These are phyloP conservation scores for Triops cancriformis DNA, from an alignment of 1,140 invertebrate genomes.

Conservation along the genomic window DNA sequence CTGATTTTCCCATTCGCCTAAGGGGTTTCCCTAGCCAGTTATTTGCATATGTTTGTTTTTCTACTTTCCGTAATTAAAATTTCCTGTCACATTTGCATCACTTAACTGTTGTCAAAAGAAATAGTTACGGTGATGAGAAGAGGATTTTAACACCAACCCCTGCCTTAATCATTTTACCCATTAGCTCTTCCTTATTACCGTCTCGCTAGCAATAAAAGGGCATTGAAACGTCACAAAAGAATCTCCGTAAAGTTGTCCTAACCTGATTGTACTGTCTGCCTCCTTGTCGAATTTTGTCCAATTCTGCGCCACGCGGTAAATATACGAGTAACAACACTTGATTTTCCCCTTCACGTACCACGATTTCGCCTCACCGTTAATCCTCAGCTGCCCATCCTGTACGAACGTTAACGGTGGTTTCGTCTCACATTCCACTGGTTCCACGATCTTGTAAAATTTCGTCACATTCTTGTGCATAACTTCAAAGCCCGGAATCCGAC, in stretches of 20 bases:
- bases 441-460: neutral
- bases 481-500: conserved; percentile 63
- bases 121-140: too few relatives aligned
- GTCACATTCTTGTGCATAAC: neutral
- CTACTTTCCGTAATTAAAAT: too few relatives aligned
- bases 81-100: too few relatives aligned
- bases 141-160: too few relatives aligned
- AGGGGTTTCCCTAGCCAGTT: too few relatives aligned
- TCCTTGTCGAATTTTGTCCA: neutral
- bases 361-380: neutral
- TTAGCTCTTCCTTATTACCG: too few relatives aligned
- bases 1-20: too few relatives aligned
- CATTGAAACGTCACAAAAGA: neutral
- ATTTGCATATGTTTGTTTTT: too few relatives aligned
- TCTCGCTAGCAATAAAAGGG: too few relatives aligned
- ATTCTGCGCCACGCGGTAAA: neutral
- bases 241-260: neutral
- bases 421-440: neutral
- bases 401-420: neutral
- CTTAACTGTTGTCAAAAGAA: too few relatives aligned
- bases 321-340: neutral
- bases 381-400: neutral
- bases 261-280: neutral
- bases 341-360: neutral
- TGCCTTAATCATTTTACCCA: too few relatives aligned